Conservation (phyloP, 2,888 invertebrate genomes). For the Hydrotaea cyrtoneurina region DNA sequence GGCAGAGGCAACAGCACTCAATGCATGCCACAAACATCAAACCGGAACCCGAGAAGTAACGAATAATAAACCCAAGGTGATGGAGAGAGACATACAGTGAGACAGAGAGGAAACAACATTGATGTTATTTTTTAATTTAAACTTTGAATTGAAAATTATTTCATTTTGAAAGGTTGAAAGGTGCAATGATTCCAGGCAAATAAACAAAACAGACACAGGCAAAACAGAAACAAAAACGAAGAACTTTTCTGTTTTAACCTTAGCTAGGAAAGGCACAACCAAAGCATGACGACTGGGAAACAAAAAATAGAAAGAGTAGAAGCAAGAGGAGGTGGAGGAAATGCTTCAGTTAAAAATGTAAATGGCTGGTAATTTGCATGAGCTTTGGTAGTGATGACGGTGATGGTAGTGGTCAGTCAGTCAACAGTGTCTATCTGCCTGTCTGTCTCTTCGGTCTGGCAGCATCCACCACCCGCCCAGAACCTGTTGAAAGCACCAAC, state of each 20-base stretch:
- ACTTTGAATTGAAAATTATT: conserved; percentile 68
- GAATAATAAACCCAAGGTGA: conserved; percentile 22
- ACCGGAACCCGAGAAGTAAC: conserved; percentile 9
- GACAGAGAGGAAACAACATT: conserved; percentile 61
- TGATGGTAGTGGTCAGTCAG: conserved; percentile 1
- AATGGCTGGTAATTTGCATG: conserved; percentile 32
- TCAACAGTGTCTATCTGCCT: not conserved
- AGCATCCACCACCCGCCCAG: not conserved
- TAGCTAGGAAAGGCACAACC: not conserved
- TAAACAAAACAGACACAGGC: conserved; percentile 12
- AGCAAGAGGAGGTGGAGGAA: not conserved
- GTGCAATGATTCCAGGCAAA: conserved; percentile 50
- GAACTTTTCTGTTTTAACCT: conserved; percentile 22
- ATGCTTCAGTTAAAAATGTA: conserved; percentile 25
- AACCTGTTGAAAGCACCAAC: conserved; percentile 22
- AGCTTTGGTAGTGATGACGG: not conserved
- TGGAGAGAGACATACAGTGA: not conserved
- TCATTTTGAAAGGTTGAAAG: conserved; percentile 62
- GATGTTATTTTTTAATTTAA: conserved; percentile 68
- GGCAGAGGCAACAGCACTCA: not conserved
- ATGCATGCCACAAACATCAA: conserved; percentile 12
- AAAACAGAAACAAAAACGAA: not conserved
- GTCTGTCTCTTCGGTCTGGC: not conserved
- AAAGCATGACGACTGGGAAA: not conserved
- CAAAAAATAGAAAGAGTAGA: not conserved